These are phyloP conservation scores for Delichon dasypus DNA, from an alignment of 2,797 vertebrate species.

Conservation along the genomic window DNA sequence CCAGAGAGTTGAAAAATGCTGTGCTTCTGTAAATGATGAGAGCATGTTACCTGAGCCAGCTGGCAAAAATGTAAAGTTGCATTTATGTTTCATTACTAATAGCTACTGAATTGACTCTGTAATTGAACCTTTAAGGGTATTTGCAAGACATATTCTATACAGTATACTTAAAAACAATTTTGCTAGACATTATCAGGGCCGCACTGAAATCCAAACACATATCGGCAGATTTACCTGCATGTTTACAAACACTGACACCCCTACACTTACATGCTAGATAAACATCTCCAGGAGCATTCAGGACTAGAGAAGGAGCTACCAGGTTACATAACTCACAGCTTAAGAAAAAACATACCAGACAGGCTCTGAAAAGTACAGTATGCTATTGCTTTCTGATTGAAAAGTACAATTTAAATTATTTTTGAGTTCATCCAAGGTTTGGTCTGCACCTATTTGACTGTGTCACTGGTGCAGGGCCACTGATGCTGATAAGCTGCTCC, in stretches of 20 bases:
- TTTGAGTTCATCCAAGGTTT: not conserved
- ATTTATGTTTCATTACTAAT: slow-evolving; percentile 41
- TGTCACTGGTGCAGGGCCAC: rapidly evolving
- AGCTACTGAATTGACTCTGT: slow-evolving; percentile 36
- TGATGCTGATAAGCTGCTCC: not conserved
- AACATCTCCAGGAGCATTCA: not conserved
- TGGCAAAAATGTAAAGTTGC: slow-evolving; percentile 50
- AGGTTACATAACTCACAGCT: not conserved
- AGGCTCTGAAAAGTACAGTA: not conserved
- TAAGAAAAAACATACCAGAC: not conserved
- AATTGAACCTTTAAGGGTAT: slow-evolving; percentile 21
- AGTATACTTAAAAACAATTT: not conserved
- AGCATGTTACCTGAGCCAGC: slow-evolving; percentile 47
- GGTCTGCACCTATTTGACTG: not conserved
- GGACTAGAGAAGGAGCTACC: not conserved
- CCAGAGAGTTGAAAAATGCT: slow-evolving; percentile 41
- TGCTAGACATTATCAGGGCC: not conserved
- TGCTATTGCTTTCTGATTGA: not conserved
- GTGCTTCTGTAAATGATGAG: slow-evolving; percentile 40
- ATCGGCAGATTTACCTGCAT: not conserved
- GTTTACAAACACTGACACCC: not conserved
- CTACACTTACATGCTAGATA: not conserved
- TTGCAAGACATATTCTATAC: not conserved
- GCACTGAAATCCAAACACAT: not conserved
- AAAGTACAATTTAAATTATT: not conserved